Evolutionary conservation across 1,140 invertebrate genomes (phyloP).

Genomic region (Bradynema listronoti): DNA sequence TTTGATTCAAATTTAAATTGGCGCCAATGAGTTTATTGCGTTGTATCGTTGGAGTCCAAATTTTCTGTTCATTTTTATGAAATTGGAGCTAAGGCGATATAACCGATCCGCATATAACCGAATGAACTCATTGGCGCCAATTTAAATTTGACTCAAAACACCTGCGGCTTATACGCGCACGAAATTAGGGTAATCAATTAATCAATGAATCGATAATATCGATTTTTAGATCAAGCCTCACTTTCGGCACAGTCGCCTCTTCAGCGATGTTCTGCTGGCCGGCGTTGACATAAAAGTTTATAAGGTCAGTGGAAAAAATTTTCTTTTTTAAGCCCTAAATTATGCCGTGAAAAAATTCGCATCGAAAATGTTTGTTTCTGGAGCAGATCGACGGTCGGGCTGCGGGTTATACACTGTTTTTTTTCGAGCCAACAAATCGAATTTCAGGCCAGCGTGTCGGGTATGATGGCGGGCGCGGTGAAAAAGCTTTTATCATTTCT

Average conservation of each 20-base stretch:
- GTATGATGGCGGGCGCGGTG: conserved; percentile 34
- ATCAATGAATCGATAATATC: no score
- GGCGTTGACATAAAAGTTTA: conserved; percentile 47
- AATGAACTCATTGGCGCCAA: no score
- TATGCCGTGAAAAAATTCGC: not conserved
- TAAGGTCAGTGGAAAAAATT: conserved; percentile 18
- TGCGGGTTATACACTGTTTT: not conserved
- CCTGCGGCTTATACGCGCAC: no score
- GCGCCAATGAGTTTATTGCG: no score
- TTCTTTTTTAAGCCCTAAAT: no score
- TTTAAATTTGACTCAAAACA: no score
- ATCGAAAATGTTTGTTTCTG: not conserved
- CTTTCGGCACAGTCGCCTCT: conserved; percentile 37
- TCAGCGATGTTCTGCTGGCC: conserved; percentile 41
- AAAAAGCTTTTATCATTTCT: conserved; percentile 34
- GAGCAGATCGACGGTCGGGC: not conserved
- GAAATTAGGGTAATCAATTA: no score
- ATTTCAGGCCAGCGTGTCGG: conserved; percentile 33
- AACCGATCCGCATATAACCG: no score
- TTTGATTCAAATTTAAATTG: no score
- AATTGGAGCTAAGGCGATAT: no score
- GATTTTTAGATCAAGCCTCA: conserved; percentile 40
- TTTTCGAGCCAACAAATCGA: not conserved
- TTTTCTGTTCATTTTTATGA: no score
- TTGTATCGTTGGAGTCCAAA: no score